A percentile compares a stretch with the other conserved stretches of the same genome.
These are phyloP conservation scores for Mastacembelus armatus DNA, from an alignment of 2,797 vertebrate genomes.

Conservation along the genomic window DNA sequence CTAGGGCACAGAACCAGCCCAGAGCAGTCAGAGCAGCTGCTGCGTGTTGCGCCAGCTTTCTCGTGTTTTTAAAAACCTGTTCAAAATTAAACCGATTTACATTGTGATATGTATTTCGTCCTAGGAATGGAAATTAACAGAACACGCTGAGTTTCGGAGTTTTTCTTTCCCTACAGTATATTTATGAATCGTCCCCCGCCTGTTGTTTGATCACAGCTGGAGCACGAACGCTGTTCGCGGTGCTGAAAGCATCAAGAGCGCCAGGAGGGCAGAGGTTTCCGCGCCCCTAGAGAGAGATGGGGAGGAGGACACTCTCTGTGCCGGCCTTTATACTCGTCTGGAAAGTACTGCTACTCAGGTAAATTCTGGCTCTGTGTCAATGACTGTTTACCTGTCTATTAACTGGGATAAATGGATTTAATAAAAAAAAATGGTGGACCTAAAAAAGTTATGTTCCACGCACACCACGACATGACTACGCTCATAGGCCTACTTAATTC, in stretches of 20 bases:
- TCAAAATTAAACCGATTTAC: not conserved
- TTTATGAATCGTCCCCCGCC: constrained; percentile 23
- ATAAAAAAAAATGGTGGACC: not conserved
- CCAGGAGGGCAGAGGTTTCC: constrained; percentile 16
- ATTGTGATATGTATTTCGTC: not conserved
- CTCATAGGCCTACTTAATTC: not conserved
- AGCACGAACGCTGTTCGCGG: constrained; percentile 46
- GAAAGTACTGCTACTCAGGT: constrained; percentile 55
- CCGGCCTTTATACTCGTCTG: constrained; percentile 37
- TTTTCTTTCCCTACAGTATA: constrained; percentile 36
- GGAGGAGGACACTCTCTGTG: constrained; percentile 19
- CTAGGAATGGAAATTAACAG: not conserved
- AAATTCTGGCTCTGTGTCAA: not conserved
- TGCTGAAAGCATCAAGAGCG: constrained; percentile 42
- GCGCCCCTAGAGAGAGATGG: constrained; percentile 35
- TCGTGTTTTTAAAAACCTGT: too few relatives aligned
- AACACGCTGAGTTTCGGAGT: constrained; percentile 7
- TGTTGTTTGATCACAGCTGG: constrained; percentile 51
- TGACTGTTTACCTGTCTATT: not conserved
- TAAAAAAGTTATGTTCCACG: not conserved
- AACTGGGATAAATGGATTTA: not conserved
- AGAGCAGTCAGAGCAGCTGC: constrained; percentile 48
- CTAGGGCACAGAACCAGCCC: constrained; percentile 34
- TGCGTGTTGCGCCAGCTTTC: not conserved
- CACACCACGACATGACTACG: too few relatives aligned